Base-by-base conservation (phyloP, 2,888 invertebrate genomes). In the Coenonympha glycerion region DNA sequence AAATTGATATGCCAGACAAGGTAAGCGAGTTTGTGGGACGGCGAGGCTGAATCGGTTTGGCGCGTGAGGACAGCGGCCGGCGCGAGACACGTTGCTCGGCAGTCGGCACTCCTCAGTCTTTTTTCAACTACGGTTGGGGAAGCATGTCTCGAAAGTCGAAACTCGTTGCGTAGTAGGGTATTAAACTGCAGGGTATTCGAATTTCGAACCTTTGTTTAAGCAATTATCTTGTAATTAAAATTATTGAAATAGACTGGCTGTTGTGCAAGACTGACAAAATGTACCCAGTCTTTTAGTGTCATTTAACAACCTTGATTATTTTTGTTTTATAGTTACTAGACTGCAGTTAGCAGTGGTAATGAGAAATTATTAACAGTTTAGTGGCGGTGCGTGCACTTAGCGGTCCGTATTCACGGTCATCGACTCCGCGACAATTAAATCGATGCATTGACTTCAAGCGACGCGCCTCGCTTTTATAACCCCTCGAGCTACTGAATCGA, bases 1-100 rank as follows among this genome's bases (percentile, higher is more conserved):
- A 81, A 79, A 76, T 69, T 73, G 73, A 77, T 79, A 79, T 68
- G 77, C 62, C 64, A 78, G 82, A 84, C 78, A 84, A 84, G 82
- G 85, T 65, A 73, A 77, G 83, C 79, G 71, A 76, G 76, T 72
- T 66, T 66, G 68, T 65, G 61, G 64, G 64, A 59, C 53, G 62
- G 60, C 52, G 61, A 58, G 57, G 64, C 54, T 46, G 45, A 53
- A 46, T 47, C 54, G 39, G 42, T 31, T 47, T 50, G 47, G 46
- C 52, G 46, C 52, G 34, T 51, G 47, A 44, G 51, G 50, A 48
- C 48, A 48, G 45, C 3, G 3, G 8, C 6, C 16, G 16, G 6
- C 15, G n/a, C n/a, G n/a, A n/a, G n/a, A n/a, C n/a, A n/a, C n/a
- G n/a, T n/a, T n/a, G n/a, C n/a, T n/a, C n/a, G n/a, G n/a, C n/a